Evolutionary conservation across 2,888 invertebrate species (phyloP), one percentile per base, ranked within the genome.

Genomic region (Cerceris rybyensis): DNA sequence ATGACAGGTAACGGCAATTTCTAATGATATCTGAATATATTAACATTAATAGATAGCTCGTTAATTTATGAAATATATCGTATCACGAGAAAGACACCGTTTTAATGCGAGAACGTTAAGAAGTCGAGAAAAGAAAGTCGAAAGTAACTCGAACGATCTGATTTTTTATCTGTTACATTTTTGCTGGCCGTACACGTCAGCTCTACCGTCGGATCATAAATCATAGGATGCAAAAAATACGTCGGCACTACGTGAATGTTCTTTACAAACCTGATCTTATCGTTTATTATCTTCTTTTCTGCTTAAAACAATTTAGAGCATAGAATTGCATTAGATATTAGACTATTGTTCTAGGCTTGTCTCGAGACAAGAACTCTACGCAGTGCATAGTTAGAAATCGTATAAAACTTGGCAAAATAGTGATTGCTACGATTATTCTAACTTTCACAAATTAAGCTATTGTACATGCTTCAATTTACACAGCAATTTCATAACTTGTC

Each of bases 1-100:
- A 46, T 70, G 79, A 70, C 73, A 80, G 70, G 67, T 80, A 80
- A 80, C 78, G 70, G 72, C 68, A 80, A 41, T 64, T 63, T 59
- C 68, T 49, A 65, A 70, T 64, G 59, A 77, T 78, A 11, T 50
- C n/a, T n/a, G 6, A 8, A 46, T n/a, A n/a, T n/a, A n/a, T 50
- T 50, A 50, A n/a, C 7, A 50, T 50, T n/a, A n/a, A n/a, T n/a
- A 50, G n/a, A 50, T 11, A 11, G 9, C 9, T 46, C 9, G 46
- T 46, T 46, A 46, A 11, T 46, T 46, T 11, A 11, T 46, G 11
- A 46, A 46, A 46, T 46, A 8, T 11, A 46, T 46, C 46, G 9
- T 8, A 6, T 5, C 46, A 28, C 28, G 28, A 28, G 28, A 28
- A 28, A 28, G 28, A 28, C 28, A 28, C 28, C 28, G 28, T 28